A percentile compares a stretch with the other conserved stretches of the same genome.
phyloP scores from a whole-genome alignment of 2,797 vertebrate genomes.

The Microctenopoma steveboyesi region DNA sequence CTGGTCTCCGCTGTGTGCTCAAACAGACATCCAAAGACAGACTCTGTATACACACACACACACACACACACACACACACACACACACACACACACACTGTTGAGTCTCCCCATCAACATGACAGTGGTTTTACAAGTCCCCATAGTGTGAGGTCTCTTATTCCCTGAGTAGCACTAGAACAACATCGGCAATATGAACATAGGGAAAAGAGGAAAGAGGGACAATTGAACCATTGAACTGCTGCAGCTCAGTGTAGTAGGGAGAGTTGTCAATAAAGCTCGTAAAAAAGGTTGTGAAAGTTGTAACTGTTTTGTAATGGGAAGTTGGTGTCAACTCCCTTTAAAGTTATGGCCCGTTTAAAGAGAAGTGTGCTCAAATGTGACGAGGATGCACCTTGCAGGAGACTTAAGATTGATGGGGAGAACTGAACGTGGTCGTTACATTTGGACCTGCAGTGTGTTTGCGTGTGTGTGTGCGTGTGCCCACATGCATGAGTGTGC shows the following conservation, averaged over 20 bases:
- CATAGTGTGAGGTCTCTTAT: conserved; percentile 78
- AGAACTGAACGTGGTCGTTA: conserved; percentile 67
- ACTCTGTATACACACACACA: conserved; percentile 27
- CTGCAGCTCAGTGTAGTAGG: conserved; percentile 37
- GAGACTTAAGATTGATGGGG: conserved; percentile 69
- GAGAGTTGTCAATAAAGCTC: conserved; percentile 77
- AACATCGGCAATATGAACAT: conserved; percentile 63
- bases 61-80: conserved; percentile 30
- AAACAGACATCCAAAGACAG: conserved; percentile 59
- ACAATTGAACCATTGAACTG: conserved; percentile 72
- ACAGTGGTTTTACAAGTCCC: conserved; percentile 83
- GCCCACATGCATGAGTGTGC: conserved; percentile 19
- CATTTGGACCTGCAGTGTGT: conserved; percentile 19
- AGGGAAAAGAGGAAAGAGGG: conserved; percentile 42
- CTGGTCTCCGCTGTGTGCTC: conserved; percentile 77
- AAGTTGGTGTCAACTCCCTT: conserved; percentile 79
- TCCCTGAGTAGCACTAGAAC: conserved; percentile 73
- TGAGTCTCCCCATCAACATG: conserved; percentile 74
- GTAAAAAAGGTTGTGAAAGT: conserved; percentile 78
- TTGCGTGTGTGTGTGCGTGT: conserved; percentile 23
- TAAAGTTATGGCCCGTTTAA: conserved; percentile 79
- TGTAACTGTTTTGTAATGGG: conserved; percentile 79
- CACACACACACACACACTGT: conserved; percentile 34
- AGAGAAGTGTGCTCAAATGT: conserved; percentile 73
- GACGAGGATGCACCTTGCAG: conserved; percentile 79